Conservation (phyloP, 2,113 vertebrate genomes). For the Tonatia bakeri region DNA sequence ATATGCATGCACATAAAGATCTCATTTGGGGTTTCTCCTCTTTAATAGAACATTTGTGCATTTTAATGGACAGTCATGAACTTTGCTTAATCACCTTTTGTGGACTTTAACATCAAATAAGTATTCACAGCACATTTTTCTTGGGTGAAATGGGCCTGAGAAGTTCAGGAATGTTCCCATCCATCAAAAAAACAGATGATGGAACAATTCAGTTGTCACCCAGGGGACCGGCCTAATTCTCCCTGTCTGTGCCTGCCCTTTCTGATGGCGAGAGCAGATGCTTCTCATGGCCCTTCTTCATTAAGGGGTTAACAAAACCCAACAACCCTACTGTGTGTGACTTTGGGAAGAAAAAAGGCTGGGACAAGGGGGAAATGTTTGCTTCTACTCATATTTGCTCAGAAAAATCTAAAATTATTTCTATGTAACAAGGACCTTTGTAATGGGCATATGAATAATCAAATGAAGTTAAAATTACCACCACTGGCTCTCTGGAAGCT, state of each 20-base stretch:
- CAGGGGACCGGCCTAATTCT: neutral
- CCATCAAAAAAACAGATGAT: constrained; percentile 44
- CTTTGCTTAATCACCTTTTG: constrained; percentile 60
- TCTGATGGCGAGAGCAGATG: neutral
- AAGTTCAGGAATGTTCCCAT: constrained; percentile 37
- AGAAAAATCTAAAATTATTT: neutral
- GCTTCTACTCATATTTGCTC: neutral
- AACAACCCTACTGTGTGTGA: neutral
- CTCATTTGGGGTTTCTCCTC: constrained; percentile 48
- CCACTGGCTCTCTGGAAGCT: neutral
- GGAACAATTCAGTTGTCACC: neutral
- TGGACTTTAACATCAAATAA: constrained; percentile 11
- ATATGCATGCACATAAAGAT: constrained; percentile 60
- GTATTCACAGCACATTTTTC: constrained; percentile 45
- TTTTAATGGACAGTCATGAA: constrained; percentile 65
- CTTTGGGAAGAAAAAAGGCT: neutral
- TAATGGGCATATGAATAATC: neutral
- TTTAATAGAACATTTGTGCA: constrained; percentile 62
- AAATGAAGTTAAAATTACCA: neutral
- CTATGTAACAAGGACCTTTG: neutral
- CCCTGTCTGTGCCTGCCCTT: neutral
- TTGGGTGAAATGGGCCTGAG: constrained; percentile 35
- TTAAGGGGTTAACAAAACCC: neutral
- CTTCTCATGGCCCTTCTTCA: neutral
- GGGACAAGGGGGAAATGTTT: neutral